Conservation (phyloP, 53 echinoderm and acorn worm species). For the Arbacia lixula region DNA sequence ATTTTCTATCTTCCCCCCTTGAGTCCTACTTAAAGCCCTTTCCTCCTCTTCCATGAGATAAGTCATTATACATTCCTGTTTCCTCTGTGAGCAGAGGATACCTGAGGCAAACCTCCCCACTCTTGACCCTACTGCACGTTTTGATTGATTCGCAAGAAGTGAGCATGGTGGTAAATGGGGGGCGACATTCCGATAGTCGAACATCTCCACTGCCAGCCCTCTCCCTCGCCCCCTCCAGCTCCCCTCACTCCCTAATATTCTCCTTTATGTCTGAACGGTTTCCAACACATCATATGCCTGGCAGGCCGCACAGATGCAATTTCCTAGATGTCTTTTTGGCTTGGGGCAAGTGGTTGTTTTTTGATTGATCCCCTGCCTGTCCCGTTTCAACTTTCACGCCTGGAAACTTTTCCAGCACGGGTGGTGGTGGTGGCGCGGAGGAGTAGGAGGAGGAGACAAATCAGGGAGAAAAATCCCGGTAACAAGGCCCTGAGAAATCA, state of each 20-base stretch:
- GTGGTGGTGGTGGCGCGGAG: neutral
- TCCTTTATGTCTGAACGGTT: slow-evolving; percentile 16
- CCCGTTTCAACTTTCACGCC: slow-evolving; percentile 48
- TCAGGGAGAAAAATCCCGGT: slow-evolving; percentile 3
- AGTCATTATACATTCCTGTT: slow-evolving; percentile 45
- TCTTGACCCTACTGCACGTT: slow-evolving; percentile 23
- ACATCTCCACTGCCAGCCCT: neutral
- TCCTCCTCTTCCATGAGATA: neutral
- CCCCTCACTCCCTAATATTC: slow-evolving; percentile 7
- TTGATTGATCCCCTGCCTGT: slow-evolving; percentile 44
- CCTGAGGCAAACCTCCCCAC: slow-evolving; percentile 40
- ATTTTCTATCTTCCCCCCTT: slow-evolving; percentile 4
- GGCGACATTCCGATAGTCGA: slow-evolving; percentile 37
- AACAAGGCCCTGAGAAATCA: neutral
- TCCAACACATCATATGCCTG: slow-evolving; percentile 3
- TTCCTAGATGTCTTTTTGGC: slow-evolving; percentile 61
- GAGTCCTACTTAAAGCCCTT: slow-evolving; percentile 1
- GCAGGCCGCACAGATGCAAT: slow-evolving; percentile 46
- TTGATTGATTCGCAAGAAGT: slow-evolving; percentile 35
- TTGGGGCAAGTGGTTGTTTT: slow-evolving; percentile 52
- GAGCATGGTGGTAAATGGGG: slow-evolving; percentile 21
- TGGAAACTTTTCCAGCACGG: neutral
- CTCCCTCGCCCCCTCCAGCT: slow-evolving; percentile 28
- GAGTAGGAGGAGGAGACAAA: neutral
- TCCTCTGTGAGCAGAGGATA: neutral